Conservation (phyloP, 2,113 vertebrate species). For the Tonatia bakeri region DNA sequence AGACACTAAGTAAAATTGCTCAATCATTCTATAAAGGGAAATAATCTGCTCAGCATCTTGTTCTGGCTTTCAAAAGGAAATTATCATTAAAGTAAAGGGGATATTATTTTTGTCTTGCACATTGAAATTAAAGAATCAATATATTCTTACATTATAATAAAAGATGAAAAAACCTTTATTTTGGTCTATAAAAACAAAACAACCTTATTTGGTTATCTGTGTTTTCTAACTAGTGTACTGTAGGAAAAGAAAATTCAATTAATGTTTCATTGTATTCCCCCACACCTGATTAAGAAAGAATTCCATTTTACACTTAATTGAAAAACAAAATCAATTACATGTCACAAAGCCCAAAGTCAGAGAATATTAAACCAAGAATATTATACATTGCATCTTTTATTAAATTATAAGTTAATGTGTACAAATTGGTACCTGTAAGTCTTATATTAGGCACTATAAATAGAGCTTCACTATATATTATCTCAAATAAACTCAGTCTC, state of each 20-base stretch:
- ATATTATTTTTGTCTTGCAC: not conserved
- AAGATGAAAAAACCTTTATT: not conserved
- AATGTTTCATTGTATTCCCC: not conserved
- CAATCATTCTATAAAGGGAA: conserved; percentile 14
- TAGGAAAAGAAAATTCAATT: not conserved
- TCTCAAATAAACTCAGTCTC: not conserved
- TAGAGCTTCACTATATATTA: not conserved
- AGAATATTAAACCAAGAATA: not conserved
- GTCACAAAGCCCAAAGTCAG: not conserved
- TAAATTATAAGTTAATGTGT: not conserved
- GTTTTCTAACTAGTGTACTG: not conserved
- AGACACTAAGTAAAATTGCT: not conserved
- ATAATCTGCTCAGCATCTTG: conserved; percentile 22
- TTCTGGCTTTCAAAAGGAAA: conserved; percentile 30
- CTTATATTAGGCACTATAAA: not conserved
- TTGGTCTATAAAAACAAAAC: not conserved
- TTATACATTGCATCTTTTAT: not conserved
- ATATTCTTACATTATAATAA: conserved; percentile 11
- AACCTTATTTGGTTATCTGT: not conserved
- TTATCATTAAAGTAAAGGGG: conserved; percentile 37
- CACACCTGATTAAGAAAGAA: not conserved
- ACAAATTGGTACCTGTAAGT: not conserved
- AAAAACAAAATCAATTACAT: not conserved
- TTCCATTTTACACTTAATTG: not conserved
- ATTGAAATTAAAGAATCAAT: conserved; percentile 31